A percentile compares a stretch with the other conserved stretches of the same genome.
Conservation (phyloP, 2,888 invertebrate species). For the Parnassius orleans region DNA sequence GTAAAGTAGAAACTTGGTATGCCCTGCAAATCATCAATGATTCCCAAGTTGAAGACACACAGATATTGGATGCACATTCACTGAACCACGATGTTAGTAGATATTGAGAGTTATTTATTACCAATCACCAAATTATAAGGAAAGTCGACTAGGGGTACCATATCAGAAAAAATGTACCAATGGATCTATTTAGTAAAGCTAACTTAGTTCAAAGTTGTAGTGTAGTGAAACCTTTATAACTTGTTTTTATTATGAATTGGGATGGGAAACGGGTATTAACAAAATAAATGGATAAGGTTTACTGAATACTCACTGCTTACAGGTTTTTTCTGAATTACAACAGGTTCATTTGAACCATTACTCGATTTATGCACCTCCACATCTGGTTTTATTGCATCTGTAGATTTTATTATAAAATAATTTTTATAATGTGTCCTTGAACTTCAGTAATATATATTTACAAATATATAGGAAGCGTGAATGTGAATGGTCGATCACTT, state of each 20-base stretch:
- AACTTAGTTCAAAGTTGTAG: slow-evolving; percentile 19
- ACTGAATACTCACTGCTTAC: slow-evolving; percentile 73
- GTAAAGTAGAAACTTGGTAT: slow-evolving; percentile 67
- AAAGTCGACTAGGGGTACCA: slow-evolving; percentile 3
- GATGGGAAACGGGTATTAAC: slow-evolving; percentile 40
- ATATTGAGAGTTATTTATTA: slow-evolving; percentile 41
- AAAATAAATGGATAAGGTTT: slow-evolving; percentile 47
- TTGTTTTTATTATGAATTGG: slow-evolving; percentile 36
- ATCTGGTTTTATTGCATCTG: slow-evolving; percentile 72
- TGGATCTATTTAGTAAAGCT: slow-evolving; percentile 3
- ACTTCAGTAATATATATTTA: slow-evolving; percentile 35
- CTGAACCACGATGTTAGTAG: slow-evolving; percentile 54
- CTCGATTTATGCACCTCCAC: slow-evolving; percentile 72
- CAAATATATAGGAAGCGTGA: slow-evolving; percentile 33
- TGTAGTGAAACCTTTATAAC: slow-evolving; percentile 15
- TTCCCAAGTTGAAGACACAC: slow-evolving; percentile 79
- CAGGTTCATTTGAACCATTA: slow-evolving; percentile 65
- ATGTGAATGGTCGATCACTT: slow-evolving; percentile 29
- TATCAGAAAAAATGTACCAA: not conserved
- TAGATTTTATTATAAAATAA: slow-evolving; percentile 70
- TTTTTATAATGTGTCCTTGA: slow-evolving; percentile 49
- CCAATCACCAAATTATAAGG: slow-evolving; percentile 39
- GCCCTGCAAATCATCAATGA: slow-evolving; percentile 80
- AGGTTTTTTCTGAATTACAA: slow-evolving; percentile 66
- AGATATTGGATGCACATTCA: slow-evolving; percentile 65